These are phyloP conservation scores for Noctua janthina DNA, from an alignment of 2,888 invertebrate genomes.

Conservation along the genomic window DNA sequence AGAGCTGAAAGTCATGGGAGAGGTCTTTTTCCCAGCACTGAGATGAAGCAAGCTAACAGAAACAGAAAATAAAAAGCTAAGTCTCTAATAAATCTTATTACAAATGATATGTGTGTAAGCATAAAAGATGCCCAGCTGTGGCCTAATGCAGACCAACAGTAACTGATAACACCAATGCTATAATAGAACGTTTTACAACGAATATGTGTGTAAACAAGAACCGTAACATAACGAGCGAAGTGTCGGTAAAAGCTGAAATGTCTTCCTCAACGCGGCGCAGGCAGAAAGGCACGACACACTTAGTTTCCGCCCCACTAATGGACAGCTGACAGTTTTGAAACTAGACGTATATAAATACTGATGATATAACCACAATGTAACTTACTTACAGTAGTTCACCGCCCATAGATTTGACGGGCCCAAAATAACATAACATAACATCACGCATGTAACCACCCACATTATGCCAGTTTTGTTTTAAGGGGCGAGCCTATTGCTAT, in stretches of 20 bases:
- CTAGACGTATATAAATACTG: constrained; percentile 1
- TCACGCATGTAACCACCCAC: not conserved
- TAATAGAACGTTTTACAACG: constrained; percentile 2
- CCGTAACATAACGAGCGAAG: constrained; percentile 12
- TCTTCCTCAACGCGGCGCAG: constrained; percentile 9
- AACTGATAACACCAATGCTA: not conserved
- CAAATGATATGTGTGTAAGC: not conserved
- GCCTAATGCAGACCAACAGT: not conserved
- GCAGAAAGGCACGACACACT: constrained; percentile 54
- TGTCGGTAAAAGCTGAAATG: constrained; percentile 40
- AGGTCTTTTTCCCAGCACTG: not conserved
- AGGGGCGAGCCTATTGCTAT: not conserved
- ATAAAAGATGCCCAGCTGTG: not conserved
- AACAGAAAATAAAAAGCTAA: not conserved
- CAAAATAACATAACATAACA: not conserved
- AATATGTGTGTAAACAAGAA: constrained; percentile 3
- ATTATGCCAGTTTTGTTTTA: not conserved
- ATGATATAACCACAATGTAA: not conserved
- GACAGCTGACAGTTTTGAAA: constrained; percentile 43
- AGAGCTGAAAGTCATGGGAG: not conserved
- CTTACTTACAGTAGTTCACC: not conserved
- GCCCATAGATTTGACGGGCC: not conserved
- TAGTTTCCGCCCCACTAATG: constrained; percentile 48
- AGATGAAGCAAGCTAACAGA: not conserved
- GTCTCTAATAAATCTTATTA: not conserved